Evolutionary conservation across 92 coral and sea anemone genomes (phyloP).

Genomic region (Porites rus): DNA sequence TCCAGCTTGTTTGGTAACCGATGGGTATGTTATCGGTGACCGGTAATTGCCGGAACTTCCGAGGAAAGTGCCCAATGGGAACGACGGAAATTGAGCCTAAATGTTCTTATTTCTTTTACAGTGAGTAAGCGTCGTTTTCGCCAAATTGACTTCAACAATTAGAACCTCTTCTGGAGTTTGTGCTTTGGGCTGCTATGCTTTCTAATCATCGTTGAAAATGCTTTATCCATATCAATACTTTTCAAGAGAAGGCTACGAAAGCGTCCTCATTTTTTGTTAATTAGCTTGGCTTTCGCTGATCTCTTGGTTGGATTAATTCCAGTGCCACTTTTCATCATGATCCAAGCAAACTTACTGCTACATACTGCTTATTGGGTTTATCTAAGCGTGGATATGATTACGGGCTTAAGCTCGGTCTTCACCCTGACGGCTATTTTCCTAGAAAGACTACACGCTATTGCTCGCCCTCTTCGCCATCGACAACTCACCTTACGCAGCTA

Average conservation of each 20-base stretch:
- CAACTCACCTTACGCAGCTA: slow-evolving; percentile 17
- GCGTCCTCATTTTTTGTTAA: no score
- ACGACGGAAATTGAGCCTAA: no score
- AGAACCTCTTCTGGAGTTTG: slow-evolving; percentile 50
- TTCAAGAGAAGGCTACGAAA: no score
- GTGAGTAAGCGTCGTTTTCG: background rate
- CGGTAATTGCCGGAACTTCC: no score
- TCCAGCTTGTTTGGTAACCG: no score
- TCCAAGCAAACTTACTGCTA: background rate
- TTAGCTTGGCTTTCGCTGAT: slow-evolving; percentile 68
- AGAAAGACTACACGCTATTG: slow-evolving; percentile 60
- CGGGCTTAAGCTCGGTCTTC: slow-evolving; percentile 65
- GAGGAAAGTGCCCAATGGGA: no score
- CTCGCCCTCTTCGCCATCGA: slow-evolving; percentile 63
- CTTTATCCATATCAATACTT: no score
- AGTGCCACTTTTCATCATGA: slow-evolving; percentile 38
- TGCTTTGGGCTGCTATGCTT: slow-evolving; percentile 24
- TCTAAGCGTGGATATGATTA: slow-evolving; percentile 46
- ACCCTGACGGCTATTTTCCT: slow-evolving; percentile 55
- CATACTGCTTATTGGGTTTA: background rate
- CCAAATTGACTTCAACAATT: background rate
- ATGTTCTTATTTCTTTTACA: no score
- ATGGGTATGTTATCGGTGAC: no score
- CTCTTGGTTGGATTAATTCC: slow-evolving; percentile 60
- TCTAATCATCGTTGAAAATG: background rate